Base-by-base conservation (phyloP, 2,113 vertebrate genomes). In the Plotosus lineatus region DNA sequence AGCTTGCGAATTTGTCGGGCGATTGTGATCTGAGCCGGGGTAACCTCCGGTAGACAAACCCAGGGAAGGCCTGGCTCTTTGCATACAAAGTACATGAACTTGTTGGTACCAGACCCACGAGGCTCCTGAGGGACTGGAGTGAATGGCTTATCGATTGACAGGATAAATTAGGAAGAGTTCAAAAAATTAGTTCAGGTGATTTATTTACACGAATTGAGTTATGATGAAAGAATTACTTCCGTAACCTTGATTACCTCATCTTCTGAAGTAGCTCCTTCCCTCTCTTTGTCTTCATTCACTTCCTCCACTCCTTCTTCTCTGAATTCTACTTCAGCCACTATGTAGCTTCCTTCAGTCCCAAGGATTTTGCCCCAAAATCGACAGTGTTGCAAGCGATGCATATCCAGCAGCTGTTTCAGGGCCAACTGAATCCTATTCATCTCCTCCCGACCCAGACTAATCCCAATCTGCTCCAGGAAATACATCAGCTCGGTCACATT, bases 351-450 rank as follows among this genome's bases (percentile, higher is more conserved):
- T 77, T 94, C 89, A 28, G 88, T 88, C 14, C 97, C 98, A 78
- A 99, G 82, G 80, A 99, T 94, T 87, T 98, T 99, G 5, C 98
- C 98, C 97, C 98, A 99, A 85, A 99, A 94, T 51, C 95, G 92
- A 82, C 97, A 99, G 44, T 55, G 93, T 69, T 92, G 93, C 75
- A 98, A 88, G 19, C 90, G 91, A 40, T 96, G 94, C 0, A 83
- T 89, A 53, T 90, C 93, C 23, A 94, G 88, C 9, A 99, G 92
- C 23, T 95, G 95, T 80, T 96, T 98, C 75, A 99, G 91, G 3
- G 96, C 95, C 55, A 99, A 95, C 77, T 95, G 92, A 87, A 98
- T 85, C 56, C 91, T 94, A n/a, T 95, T 95, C 80, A 86, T 93
- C 91, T 98, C 98, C 72, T 96, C 95, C 51, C 91, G 89, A 83